These are phyloP conservation scores for Callitettix versicolor DNA, from an alignment of 1,140 invertebrate genomes.

Conservation along the genomic window DNA sequence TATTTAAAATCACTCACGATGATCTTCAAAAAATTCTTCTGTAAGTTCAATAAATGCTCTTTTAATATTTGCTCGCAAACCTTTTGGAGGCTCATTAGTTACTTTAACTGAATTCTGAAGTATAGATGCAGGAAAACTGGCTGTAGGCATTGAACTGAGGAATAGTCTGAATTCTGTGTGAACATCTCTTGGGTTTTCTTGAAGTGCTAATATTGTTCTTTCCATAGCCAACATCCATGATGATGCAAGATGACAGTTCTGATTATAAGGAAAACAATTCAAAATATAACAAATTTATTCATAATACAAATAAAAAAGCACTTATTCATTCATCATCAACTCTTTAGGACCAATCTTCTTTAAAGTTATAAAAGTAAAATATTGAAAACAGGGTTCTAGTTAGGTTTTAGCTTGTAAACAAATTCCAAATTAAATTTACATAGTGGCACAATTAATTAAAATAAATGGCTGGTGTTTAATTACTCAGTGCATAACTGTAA, in stretches of 20 bases:
- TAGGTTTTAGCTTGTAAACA: too few relatives aligned
- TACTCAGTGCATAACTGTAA: too few relatives aligned
- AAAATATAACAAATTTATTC: not conserved
- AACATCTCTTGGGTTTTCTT: conserved; percentile 45
- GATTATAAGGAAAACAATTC: conserved; percentile 15
- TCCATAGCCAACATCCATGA: conserved; percentile 80
- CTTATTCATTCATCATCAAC: not conserved
- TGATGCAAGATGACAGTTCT: conserved; percentile 86
- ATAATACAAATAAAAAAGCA: conserved; percentile 6
- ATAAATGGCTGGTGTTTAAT: too few relatives aligned
- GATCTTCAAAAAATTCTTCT: conserved; percentile 67
- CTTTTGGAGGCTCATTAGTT: conserved; percentile 86
- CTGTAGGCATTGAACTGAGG: conserved; percentile 76
- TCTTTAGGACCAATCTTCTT: not conserved
- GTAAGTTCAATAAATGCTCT: conserved; percentile 67
- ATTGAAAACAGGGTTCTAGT: conserved; percentile 11
- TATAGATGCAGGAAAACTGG: conserved; percentile 79
- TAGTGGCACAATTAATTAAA: too few relatives aligned
- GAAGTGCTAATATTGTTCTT: conserved; percentile 54
- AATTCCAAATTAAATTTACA: too few relatives aligned
- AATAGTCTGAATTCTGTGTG: conserved; percentile 69
- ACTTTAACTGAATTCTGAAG: conserved; percentile 88
- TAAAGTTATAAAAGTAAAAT: not conserved
- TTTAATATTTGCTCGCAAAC: conserved; percentile 68
- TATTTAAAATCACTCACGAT: conserved; percentile 46